Conservation (phyloP, 1,140 invertebrate genomes). For the Steinernema feltiae region DNA sequence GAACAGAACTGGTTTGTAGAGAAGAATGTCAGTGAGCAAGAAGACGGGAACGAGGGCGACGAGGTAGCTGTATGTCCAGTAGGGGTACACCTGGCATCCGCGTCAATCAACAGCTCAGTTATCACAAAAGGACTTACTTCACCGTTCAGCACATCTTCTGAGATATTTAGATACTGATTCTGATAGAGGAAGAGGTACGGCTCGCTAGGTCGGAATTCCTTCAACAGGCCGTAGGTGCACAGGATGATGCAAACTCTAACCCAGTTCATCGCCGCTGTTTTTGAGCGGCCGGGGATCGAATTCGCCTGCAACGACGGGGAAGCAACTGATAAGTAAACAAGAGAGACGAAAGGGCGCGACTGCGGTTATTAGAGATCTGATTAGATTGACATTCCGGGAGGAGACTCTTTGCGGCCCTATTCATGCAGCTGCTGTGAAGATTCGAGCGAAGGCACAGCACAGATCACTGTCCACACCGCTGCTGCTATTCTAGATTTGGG, state of each 20-base stretch:
- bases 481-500: no score
- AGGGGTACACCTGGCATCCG: constrained; percentile 72
- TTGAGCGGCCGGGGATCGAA: no score
- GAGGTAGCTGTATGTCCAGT: constrained; percentile 75
- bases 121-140: constrained; percentile 67
- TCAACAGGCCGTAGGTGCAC: constrained; percentile 71
- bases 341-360: no score
- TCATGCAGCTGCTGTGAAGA: no score
- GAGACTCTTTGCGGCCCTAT: no score
- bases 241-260: constrained; percentile 50
- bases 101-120: neutral
- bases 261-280: neutral
- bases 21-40: constrained; percentile 73
- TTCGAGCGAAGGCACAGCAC: no score
- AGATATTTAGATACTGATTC: constrained; percentile 67
- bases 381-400: no score
- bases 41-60: constrained; percentile 70
- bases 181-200: constrained; percentile 73
- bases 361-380: no score
- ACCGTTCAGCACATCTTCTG: constrained; percentile 59
- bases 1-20: constrained; percentile 79
- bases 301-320: no score
- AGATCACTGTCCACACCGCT: no score
- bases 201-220: constrained; percentile 74
- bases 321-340: neutral